Evolutionary conservation across 2,113 vertebrate genomes (phyloP), one percentile per base, ranked within the genome.

Genomic region (Brevimyrus niger): DNA sequence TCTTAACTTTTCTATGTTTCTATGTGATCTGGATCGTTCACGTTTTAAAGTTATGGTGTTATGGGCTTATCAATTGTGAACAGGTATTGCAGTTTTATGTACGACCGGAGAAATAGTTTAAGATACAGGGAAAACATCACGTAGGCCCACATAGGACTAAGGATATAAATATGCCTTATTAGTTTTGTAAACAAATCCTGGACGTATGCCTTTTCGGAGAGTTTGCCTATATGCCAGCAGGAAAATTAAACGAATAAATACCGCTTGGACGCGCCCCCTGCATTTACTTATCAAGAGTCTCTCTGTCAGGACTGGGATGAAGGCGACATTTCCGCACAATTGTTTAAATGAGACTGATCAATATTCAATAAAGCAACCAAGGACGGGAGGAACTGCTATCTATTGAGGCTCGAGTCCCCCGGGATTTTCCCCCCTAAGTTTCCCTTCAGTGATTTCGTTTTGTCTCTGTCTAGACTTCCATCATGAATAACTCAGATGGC

Each of bases 361-460:
- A 90, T 90, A 90, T 90, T 90, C 90, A 90, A 88, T 90, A 88
- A 90, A 88, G 69, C 87, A 61, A 53, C 69, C 38, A 38, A 87
- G 91, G 91, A 86, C 90, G 89, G 95, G 95, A 94, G 91, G 90
- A 94, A 93, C 93, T 93, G 92, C 65, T 95, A 94, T 94, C 96
- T 94, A 95, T 86, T 44, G 55, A 61, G 31, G 55, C 53, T 58
- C 38, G 8, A 23, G 35, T 88, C 94, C 94, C 92, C 50, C 38
- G 91, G 76, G 55, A 48, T 58, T 65, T 48, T 47, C 51, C 48
- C 47, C 85, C 85, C 48, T n/a, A 94, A 96, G 95, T 96, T 96
- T 95, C 95, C 95, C 95, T 94, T 95, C 95, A 95, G 95, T 95
- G 95, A 93, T 95, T 96, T 93, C 94, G 92, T 95, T 96, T 94